Percentiles rank a stretch among this genome's conserved stretches.
Evolutionary conservation across 2,797 vertebrate species (phyloP).

Genomic region (Myiothlypis coronata): DNA sequence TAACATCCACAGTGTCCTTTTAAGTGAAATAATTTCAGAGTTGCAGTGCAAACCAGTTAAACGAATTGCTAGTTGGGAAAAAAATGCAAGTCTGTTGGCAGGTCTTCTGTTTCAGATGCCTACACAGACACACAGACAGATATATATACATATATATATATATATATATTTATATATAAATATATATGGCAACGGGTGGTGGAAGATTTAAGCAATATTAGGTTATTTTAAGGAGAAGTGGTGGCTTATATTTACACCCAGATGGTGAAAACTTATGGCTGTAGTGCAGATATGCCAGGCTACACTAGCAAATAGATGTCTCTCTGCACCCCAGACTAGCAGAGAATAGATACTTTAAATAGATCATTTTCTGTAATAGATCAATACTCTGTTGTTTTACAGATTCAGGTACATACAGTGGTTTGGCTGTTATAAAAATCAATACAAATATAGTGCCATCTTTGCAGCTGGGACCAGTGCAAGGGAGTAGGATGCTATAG

Average conservation of each 20-base stretch:
- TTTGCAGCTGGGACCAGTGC: not conserved
- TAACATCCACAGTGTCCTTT: constrained; percentile 41
- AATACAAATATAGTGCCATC: not conserved
- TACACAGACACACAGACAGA: not conserved
- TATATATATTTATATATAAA: too few relatives aligned
- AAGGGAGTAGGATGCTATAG: not conserved
- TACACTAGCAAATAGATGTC: not conserved
- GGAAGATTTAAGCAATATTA: not conserved
- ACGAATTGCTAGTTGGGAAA: constrained; percentile 32
- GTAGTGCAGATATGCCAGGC: not conserved
- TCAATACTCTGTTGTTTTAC: constrained; percentile 33
- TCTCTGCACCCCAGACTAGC: not conserved
- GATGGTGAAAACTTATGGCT: not conserved
- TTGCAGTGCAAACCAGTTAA: constrained; percentile 32
- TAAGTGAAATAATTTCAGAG: constrained; percentile 29
- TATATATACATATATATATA: rapidly evolving
- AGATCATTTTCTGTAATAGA: constrained; percentile 31
- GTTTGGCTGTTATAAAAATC: constrained; percentile 25
- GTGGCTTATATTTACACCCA: not conserved
- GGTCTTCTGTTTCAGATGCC: not conserved
- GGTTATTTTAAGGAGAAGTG: not conserved
- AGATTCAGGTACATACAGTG: constrained; percentile 11
- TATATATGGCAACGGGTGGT: not conserved
- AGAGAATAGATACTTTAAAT: constrained; percentile 8
- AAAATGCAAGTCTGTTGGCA: not conserved